These are phyloP conservation scores for Drosophila rhopaloa DNA, from an alignment of 1,140 invertebrate genomes.

Conservation along the genomic window DNA sequence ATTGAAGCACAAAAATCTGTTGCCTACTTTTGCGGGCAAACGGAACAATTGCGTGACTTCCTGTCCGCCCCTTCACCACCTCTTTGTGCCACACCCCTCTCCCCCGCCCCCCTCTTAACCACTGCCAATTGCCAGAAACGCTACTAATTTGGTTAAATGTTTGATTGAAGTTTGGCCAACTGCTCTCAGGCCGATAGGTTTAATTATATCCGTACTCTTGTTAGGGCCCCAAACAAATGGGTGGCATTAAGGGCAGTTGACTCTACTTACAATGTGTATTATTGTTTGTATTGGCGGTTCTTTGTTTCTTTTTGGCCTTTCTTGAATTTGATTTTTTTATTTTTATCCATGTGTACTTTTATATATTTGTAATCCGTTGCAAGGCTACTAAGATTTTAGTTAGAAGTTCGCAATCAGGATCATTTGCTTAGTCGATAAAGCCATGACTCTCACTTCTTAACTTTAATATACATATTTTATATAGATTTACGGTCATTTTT, in stretches of 20 bases:
- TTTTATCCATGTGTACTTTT: too few relatives aligned
- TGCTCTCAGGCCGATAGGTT: slow-evolving; percentile 1
- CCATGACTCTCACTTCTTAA: too few relatives aligned
- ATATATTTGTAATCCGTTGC: too few relatives aligned
- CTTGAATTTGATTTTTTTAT: too few relatives aligned
- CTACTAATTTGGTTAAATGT: slow-evolving; percentile 58
- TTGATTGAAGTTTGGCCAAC: slow-evolving; percentile 44
- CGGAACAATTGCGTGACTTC: slow-evolving; percentile 41
- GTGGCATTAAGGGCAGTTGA: background rate
- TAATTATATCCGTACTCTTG: slow-evolving; percentile 21
- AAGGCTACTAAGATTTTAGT: too few relatives aligned
- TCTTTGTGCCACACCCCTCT: background rate
- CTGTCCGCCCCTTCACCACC: background rate
- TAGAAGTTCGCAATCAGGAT: too few relatives aligned
- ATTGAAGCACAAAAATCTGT: slow-evolving; percentile 64
- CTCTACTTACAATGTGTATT: background rate
- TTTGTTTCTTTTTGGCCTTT: too few relatives aligned
- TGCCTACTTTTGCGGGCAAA: slow-evolving; percentile 50
- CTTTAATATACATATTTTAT: too few relatives aligned
- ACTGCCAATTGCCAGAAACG: slow-evolving; percentile 28
- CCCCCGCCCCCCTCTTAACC: background rate
- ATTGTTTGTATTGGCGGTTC: too few relatives aligned
- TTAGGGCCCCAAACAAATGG: background rate
- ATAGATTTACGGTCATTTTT: too few relatives aligned
- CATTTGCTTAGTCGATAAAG: too few relatives aligned